Percentiles rank a stretch among this genome's conserved stretches.
Conservation (phyloP, 2,888 invertebrate genomes). For the Dusona sp. region DNA sequence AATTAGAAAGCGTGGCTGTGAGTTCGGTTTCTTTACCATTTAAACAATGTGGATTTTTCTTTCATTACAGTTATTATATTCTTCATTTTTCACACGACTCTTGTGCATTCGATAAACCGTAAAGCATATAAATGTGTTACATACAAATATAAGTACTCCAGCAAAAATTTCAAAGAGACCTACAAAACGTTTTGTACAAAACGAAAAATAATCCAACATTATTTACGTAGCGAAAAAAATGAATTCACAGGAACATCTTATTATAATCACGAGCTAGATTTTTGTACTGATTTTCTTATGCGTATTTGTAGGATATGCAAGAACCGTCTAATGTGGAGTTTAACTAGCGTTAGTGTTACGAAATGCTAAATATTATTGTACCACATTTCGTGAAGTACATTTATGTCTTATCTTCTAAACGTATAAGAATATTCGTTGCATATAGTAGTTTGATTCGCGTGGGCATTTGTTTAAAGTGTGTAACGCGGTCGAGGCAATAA, state of each 20-base stretch:
- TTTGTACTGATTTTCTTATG: not conserved
- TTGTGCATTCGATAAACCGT: not conserved
- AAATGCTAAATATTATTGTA: not conserved
- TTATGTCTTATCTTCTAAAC: constrained; percentile 5
- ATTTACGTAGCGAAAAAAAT: no score
- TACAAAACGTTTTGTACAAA: not conserved
- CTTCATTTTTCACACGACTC: not conserved
- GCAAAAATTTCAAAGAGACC: not conserved
- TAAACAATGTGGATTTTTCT: not conserved
- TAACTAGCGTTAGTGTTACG: not conserved
- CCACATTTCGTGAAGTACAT: not conserved
- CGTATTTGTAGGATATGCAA: no score
- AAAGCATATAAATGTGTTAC: not conserved
- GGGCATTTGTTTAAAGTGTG: constrained; percentile 44
- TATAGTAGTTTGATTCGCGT: constrained; percentile 36
- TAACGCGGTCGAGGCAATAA: constrained; percentile 58
- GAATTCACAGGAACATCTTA: no score
- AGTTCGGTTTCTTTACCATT: not conserved
- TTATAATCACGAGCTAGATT: not conserved
- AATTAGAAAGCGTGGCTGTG: not conserved
- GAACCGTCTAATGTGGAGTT: not conserved
- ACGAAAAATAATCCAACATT: not conserved
- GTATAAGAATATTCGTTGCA: constrained; percentile 7
- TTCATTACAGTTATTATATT: not conserved
- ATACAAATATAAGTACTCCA: not conserved